Evolutionary conservation across 2,797 vertebrate genomes (phyloP).

Genomic region (Euphonia xanthogaster): DNA sequence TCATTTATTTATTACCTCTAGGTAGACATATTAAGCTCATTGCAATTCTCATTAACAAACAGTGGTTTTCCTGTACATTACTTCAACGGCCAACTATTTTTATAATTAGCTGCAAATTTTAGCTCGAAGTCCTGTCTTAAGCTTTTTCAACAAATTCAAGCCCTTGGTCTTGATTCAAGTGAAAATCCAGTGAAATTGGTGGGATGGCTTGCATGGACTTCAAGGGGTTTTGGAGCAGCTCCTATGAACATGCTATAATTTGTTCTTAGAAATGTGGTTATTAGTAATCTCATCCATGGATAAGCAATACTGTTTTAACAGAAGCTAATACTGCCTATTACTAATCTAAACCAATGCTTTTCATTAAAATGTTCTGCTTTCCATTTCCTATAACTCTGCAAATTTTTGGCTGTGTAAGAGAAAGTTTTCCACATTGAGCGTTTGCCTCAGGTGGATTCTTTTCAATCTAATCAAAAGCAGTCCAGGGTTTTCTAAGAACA

Average conservation of each 20-base stretch:
- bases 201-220: neutral
- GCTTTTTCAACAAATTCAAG: constrained; percentile 9
- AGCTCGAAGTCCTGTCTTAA: constrained; percentile 23
- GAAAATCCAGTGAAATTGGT: constrained; percentile 11
- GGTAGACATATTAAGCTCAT: constrained; percentile 53
- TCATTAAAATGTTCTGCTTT: constrained; percentile 17
- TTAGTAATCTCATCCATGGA: neutral
- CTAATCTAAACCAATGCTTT: neutral
- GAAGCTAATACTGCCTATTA: neutral
- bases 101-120: constrained; percentile 38
- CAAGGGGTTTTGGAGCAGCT: neutral
- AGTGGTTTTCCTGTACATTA: constrained; percentile 33
- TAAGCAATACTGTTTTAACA: neutral
- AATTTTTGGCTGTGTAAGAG: neutral
- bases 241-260: neutral
- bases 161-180: constrained; percentile 2
- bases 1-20: constrained; percentile 45
- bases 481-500: neutral
- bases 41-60: constrained; percentile 46
- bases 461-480: constrained; percentile 33
- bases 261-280: neutral
- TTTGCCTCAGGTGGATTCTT: constrained; percentile 14
- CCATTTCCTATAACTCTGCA: neutral
- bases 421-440: neutral
- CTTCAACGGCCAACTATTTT: constrained; percentile 53